phyloP scores from a whole-genome alignment of 2,888 invertebrate genomes.

The Drosophila pseudotalamancana region DNA sequence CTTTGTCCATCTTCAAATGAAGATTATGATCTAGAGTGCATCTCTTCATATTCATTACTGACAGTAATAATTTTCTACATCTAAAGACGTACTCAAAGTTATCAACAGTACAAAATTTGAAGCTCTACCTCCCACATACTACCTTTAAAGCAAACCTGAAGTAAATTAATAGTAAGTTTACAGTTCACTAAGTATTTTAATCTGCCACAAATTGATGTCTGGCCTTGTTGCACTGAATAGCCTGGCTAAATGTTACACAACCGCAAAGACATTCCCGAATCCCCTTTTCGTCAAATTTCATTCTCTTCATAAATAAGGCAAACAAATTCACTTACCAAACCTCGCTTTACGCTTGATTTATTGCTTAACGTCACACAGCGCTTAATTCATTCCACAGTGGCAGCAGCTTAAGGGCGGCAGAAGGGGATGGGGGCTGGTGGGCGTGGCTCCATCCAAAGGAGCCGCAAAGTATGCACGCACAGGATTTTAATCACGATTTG shows the following conservation, averaged over 20 bases:
- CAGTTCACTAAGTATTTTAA: background rate
- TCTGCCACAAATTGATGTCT: background rate
- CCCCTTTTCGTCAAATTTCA: background rate
- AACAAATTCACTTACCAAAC: background rate
- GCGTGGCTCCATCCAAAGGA: no score
- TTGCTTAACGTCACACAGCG: slow-evolving; percentile 1
- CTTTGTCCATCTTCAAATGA: no score
- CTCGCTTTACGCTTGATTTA: slow-evolving; percentile 2
- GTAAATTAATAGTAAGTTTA: background rate
- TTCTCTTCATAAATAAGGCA: background rate
- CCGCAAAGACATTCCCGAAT: background rate
- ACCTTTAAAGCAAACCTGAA: no score
- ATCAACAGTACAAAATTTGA: no score
- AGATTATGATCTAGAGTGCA: no score
- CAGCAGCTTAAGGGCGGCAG: background rate
- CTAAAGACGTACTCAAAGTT: no score
- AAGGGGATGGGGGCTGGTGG: no score
- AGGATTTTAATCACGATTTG: slow-evolving; percentile 77
- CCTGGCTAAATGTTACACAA: slow-evolving; percentile 1
- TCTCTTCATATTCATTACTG: no score
- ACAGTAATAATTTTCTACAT: no score
- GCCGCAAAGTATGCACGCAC: slow-evolving; percentile 59
- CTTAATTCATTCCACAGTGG: slow-evolving; percentile 13
- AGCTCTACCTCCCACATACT: no score
- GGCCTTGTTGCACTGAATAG: background rate